phyloP scores from a whole-genome alignment of 2,888 invertebrate species.

The Taphrorychus bicolor region DNA sequence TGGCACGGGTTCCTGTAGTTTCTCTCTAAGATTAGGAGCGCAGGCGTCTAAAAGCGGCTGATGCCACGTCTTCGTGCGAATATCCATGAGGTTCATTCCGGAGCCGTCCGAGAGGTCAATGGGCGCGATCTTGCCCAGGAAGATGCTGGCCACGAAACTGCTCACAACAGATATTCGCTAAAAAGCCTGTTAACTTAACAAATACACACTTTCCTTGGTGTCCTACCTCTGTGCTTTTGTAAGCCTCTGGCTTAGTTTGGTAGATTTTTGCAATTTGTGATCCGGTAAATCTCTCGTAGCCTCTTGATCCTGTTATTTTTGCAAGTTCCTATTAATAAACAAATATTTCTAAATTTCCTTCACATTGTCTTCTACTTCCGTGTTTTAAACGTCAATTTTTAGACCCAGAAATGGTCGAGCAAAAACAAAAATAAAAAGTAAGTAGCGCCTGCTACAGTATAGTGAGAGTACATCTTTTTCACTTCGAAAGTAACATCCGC shows the following conservation, averaged over 20 bases:
- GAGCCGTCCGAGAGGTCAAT: slow-evolving; percentile 94
- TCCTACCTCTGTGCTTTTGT: slow-evolving; percentile 75
- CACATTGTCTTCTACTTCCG: too few species aligned
- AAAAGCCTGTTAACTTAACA: slow-evolving; percentile 43
- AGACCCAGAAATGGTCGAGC: too few species aligned
- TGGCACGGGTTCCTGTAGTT: slow-evolving; percentile 78
- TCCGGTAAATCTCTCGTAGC: slow-evolving; percentile 92
- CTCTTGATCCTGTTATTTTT: slow-evolving; percentile 83
- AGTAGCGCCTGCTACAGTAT: too few species aligned
- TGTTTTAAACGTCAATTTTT: too few species aligned
- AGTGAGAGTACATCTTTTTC: too few species aligned
- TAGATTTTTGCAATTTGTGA: slow-evolving; percentile 91
- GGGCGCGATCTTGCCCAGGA: slow-evolving; percentile 86
- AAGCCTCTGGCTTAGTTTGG: slow-evolving; percentile 72
- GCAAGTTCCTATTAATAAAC: slow-evolving; percentile 82
- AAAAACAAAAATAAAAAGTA: too few species aligned
- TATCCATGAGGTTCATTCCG: slow-evolving; percentile 95
- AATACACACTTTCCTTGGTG: background rate
- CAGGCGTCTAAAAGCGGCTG: slow-evolving; percentile 76
- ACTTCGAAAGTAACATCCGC: too few species aligned
- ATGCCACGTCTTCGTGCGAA: slow-evolving; percentile 80
- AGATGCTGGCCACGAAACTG: slow-evolving; percentile 88
- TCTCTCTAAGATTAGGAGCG: slow-evolving; percentile 74
- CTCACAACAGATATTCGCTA: slow-evolving; percentile 91
- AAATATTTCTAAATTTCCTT: too few species aligned